Percentiles rank a stretch among this genome's conserved stretches.
Conservation (phyloP, 2,797 vertebrate genomes). For the Myotis pilosus region DNA sequence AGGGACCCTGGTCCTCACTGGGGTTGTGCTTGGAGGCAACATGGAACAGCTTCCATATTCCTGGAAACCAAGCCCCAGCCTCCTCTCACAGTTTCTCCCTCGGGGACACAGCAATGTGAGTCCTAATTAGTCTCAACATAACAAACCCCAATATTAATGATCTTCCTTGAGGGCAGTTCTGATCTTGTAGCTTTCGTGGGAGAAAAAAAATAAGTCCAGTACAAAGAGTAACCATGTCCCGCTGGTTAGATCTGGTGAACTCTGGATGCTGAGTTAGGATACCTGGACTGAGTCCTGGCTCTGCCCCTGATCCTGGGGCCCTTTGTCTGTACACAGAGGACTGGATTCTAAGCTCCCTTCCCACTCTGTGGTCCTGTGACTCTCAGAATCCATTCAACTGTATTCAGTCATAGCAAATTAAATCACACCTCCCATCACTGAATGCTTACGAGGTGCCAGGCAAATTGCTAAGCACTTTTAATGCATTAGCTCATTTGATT, state of each 20-base stretch:
- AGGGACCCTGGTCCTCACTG: not conserved
- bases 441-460: not conserved
- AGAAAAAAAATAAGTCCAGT: not conserved
- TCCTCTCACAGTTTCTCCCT: not conserved
- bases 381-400: not conserved
- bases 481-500: not conserved
- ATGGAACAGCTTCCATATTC: not conserved
- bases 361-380: not conserved
- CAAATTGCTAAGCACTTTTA: not conserved
- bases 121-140: slow-evolving; percentile 45
- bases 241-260: not conserved
- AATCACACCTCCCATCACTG: not conserved
- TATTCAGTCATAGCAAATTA: not conserved
- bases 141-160: slow-evolving; percentile 26
- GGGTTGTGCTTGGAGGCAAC: not conserved
- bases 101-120: not conserved
- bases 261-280: not conserved
- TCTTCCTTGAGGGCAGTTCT: slow-evolving; percentile 9
- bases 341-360: not conserved
- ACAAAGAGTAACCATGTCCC: not conserved
- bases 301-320: not conserved
- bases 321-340: not conserved
- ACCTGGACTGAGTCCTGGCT: not conserved
- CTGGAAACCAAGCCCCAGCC: not conserved
- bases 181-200: not conserved